Percentiles rank a stretch among this genome's conserved stretches.
Evolutionary conservation across 2,113 vertebrate genomes (phyloP).

Genomic region (Petroica traversi): DNA sequence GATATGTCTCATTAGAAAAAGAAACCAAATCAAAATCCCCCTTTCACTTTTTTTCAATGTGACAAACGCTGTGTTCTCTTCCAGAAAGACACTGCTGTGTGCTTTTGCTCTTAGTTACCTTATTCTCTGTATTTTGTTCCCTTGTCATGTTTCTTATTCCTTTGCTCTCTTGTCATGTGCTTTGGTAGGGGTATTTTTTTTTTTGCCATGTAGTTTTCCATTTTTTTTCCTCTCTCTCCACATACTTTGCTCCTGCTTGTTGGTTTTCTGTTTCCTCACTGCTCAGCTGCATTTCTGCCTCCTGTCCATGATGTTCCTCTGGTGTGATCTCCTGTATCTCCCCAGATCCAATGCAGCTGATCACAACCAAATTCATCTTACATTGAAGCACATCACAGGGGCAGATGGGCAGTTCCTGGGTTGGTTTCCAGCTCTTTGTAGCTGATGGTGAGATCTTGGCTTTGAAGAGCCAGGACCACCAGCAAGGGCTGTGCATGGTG

Average conservation of each 20-base stretch:
- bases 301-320: rapidly evolving
- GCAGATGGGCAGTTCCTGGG: background rate
- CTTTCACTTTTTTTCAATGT: background rate
- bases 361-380: background rate
- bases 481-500: background rate
- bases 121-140: background rate
- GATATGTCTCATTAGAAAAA: background rate
- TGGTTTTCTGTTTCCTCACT: rapidly evolving
- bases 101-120: background rate
- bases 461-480: background rate
- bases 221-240: background rate
- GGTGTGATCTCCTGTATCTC: background rate
- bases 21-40: background rate
- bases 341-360: background rate
- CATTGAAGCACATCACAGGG: background rate
- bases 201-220: background rate
- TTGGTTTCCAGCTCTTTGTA: background rate
- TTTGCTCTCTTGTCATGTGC: background rate
- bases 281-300: background rate
- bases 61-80: background rate
- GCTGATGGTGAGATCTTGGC: background rate
- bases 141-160: background rate
- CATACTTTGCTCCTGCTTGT: background rate
- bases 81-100: background rate
- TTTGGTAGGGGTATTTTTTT: background rate